These are phyloP conservation scores for Acomys russatus DNA, from an alignment of 2,797 vertebrate genomes.

Conservation along the genomic window DNA sequence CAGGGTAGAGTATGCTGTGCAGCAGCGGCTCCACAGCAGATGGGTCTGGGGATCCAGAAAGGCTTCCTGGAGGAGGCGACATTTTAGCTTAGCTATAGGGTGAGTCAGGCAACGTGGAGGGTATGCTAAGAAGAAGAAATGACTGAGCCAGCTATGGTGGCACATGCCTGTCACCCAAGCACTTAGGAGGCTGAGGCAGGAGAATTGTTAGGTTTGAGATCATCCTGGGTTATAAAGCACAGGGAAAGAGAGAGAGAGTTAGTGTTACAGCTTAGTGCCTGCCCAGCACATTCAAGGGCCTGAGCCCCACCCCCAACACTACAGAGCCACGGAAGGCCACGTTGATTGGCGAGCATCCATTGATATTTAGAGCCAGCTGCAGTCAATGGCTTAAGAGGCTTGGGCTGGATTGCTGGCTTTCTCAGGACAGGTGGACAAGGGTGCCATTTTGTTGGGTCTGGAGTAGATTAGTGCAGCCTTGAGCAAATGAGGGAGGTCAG, in stretches of 20 bases:
- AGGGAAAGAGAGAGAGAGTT: neutral
- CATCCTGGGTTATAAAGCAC: neutral
- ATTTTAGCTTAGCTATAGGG: constrained; percentile 1
- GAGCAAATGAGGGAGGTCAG: neutral
- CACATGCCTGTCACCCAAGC: neutral
- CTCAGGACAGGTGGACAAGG: neutral
- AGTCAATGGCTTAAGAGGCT: neutral
- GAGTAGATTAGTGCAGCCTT: neutral
- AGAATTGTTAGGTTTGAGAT: neutral
- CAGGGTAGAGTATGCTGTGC: neutral
- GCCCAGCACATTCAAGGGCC: neutral
- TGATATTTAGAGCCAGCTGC: too few species aligned
- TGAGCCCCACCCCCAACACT: neutral
- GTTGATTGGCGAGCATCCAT: neutral
- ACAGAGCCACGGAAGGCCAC: neutral
- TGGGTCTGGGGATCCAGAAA: neutral
- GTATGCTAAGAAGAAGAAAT: neutral
- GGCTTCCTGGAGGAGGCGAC: neutral
- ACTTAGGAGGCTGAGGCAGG: neutral
- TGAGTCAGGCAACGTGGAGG: neutral
- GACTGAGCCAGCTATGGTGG: neutral
- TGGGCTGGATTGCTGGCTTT: neutral
- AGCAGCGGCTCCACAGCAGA: neutral
- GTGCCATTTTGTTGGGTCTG: neutral
- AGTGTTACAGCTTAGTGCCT: neutral